A percentile compares a stretch with the other conserved stretches of the same genome.
Conservation (phyloP, 2,888 invertebrate genomes). For the Pristionchus exspectatus region DNA sequence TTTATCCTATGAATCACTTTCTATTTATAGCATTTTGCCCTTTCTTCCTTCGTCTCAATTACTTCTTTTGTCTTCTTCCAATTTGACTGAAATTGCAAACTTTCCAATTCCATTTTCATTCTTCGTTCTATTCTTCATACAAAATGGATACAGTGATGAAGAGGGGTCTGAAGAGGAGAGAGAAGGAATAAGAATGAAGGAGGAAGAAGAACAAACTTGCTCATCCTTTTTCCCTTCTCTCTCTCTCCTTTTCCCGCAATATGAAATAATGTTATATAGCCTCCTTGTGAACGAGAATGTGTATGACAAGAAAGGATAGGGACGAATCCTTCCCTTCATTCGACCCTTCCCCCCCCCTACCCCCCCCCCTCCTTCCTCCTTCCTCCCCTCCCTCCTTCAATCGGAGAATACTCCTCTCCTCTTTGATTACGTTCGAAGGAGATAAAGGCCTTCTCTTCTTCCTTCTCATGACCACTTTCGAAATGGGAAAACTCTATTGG, state of each 20-base stretch:
- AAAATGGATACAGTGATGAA: not conserved
- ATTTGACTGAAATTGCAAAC: not conserved
- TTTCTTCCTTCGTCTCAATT: slow-evolving; percentile 5
- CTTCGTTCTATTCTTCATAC: not conserved
- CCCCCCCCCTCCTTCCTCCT: not conserved
- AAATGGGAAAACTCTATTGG: slow-evolving; percentile 17
- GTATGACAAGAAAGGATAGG: not conserved
- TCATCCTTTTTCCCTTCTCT: not conserved
- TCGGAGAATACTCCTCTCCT: not conserved
- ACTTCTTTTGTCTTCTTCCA: not conserved
- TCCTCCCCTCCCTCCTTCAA: not conserved
- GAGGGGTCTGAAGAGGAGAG: not conserved
- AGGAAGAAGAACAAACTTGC: slow-evolving; percentile 8
- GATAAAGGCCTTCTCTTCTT: not conserved
- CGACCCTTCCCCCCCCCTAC: not conserved
- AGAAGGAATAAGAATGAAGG: slow-evolving; percentile 4
- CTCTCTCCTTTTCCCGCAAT: not conserved
- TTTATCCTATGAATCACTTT: not conserved
- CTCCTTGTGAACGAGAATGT: not conserved
- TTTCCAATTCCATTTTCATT: not conserved
- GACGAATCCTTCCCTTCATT: not conserved
- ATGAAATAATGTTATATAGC: slow-evolving; percentile 31
- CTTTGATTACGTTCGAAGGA: slow-evolving; percentile 17
- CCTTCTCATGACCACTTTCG: slow-evolving; percentile 25
- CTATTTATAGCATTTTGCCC: not conserved